These are phyloP conservation scores for Lasioglossum figueresi DNA, from an alignment of 2,888 invertebrate genomes.

Conservation along the genomic window DNA sequence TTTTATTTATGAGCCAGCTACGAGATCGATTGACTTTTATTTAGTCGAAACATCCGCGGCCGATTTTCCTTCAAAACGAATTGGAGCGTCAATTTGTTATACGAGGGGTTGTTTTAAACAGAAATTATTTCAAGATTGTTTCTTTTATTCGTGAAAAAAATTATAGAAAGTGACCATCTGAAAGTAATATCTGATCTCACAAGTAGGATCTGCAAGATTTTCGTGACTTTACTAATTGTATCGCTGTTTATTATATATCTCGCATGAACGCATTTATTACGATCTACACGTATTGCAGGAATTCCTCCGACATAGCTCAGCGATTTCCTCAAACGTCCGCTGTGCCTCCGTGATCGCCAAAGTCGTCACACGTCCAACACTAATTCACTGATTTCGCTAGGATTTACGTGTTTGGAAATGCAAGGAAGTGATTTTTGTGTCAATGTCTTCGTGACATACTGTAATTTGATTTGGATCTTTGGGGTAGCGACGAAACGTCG, in stretches of 20 bases:
- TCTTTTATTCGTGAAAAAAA: no score
- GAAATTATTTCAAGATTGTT: no score
- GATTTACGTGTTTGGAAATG: neutral
- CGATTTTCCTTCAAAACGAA: neutral
- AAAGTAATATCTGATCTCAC: no score
- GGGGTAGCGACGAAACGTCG: neutral
- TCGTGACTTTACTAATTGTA: neutral
- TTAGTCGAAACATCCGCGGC: neutral
- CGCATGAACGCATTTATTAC: neutral
- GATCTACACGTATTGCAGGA: neutral
- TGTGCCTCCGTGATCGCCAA: neutral
- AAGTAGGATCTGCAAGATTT: neutral
- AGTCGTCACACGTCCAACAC: neutral
- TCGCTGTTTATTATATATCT: neutral
- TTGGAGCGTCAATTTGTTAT: neutral
- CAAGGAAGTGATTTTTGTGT: neutral
- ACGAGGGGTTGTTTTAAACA: no score
- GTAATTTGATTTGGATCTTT: neutral
- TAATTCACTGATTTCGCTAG: neutral
- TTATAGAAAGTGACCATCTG: no score
- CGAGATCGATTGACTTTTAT: slow-evolving; percentile 5
- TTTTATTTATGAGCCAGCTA: neutral
- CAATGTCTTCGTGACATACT: neutral
- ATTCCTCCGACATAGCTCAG: neutral
- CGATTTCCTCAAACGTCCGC: neutral